phyloP scores from a whole-genome alignment of 2,797 vertebrate species.

The Oceanodroma leucorhoa region DNA sequence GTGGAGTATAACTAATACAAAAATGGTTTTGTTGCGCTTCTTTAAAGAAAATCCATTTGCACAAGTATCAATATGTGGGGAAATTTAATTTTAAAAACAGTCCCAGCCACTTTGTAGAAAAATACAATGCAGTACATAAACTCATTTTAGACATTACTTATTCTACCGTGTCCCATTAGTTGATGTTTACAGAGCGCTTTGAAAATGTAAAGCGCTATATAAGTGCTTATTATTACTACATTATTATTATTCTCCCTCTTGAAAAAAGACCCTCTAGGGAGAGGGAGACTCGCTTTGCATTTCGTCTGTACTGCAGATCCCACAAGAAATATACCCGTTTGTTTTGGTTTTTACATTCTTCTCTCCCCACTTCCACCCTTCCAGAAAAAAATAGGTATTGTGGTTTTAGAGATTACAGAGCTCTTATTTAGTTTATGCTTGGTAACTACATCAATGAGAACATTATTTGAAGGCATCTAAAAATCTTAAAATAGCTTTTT shows the following conservation, averaged over 20 bases:
- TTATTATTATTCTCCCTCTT: conserved; percentile 68
- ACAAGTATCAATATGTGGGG: conserved; percentile 15
- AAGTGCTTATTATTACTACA: conserved; percentile 70
- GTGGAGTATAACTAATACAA: neutral
- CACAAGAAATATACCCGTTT: conserved; percentile 41
- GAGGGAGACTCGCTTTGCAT: conserved; percentile 56
- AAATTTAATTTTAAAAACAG: conserved; percentile 49
- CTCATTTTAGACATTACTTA: conserved; percentile 66
- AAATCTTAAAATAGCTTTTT: conserved; percentile 9
- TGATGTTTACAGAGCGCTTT: conserved; percentile 62
- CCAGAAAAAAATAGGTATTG: neutral
- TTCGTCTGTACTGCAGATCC: conserved; percentile 40
- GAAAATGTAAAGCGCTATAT: conserved; percentile 68
- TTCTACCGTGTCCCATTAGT: conserved; percentile 64
- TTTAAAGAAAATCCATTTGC: conserved; percentile 36
- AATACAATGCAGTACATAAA: conserved; percentile 56
- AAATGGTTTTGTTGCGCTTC: neutral
- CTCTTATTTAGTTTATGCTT: conserved; percentile 19
- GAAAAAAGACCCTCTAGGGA: conserved; percentile 62
- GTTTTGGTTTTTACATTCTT: conserved; percentile 38
- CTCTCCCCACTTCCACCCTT: neutral
- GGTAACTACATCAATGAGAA: neutral
- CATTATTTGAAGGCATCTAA: neutral
- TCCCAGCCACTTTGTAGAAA: conserved; percentile 37
- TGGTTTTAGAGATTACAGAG: conserved; percentile 21